Evolutionary conservation across 2,797 vertebrate genomes (phyloP), one percentile per base, ranked within the genome.

Genomic region (Epinephelus awoara): DNA sequence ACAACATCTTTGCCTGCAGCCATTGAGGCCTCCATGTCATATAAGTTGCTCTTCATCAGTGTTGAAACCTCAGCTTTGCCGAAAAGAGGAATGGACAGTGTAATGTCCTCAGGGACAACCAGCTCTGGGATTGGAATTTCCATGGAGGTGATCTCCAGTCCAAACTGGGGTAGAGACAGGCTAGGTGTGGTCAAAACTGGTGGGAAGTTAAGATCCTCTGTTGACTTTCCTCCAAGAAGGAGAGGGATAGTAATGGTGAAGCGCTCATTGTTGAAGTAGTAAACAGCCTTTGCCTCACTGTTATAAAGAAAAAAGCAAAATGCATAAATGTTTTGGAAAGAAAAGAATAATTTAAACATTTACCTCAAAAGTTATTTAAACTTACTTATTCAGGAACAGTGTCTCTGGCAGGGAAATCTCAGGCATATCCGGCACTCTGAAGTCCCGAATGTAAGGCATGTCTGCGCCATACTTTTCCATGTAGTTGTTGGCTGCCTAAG

Each of bases 341-440:
- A 3, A 17, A 62, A 55, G 46, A 49, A 27, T 42, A 6, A 2
- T 29, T 51, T 13, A n/a, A 62, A 27, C 6, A 63, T 63, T 77
- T 11, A 29, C 40, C 2, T 17, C 34, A 11, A 5, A 29, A 67
- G 19, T 57, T 50, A 18, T 82, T 58, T 0, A 55, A 25, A 80
- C 95, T 87, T 95, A 99, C 98, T 92, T 94, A 89, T 96, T 97
- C 65, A 98, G 79, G 94, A 97, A 99, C 40, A 99, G 85, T 80
- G 85, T 96, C 79, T 98, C 95, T 57, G 98, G 97, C 71, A 97
- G 65, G 78, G 89, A 96, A 86, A 96, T 92, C 44, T 97, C 92
- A 64, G 91, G 94, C 52, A 97, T 82, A 13, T 95, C 93, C 79
- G 95, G 95, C 10, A 98, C 75, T 89, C 95, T 95, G 63, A 98